Percentiles rank a stretch among this genome's conserved stretches.
Conservation (phyloP, 2,888 invertebrate genomes). For the Drosophila vallismaia region DNA sequence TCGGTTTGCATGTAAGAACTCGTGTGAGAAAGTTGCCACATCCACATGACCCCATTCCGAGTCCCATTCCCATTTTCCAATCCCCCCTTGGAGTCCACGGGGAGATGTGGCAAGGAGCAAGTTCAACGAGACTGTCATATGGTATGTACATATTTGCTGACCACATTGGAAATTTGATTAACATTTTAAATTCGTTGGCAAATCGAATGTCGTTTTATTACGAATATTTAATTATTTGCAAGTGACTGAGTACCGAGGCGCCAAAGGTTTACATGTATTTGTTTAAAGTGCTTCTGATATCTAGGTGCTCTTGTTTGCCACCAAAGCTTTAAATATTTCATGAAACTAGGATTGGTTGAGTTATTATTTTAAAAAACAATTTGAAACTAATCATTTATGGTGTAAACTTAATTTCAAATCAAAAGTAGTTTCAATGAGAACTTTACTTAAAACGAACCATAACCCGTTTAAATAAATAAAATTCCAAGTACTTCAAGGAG, state of each 20-base stretch:
- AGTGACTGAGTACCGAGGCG: background rate
- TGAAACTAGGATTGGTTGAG: background rate
- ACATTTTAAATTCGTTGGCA: slow-evolving; percentile 14
- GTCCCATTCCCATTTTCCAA: too few relatives aligned
- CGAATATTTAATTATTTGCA: slow-evolving; percentile 15
- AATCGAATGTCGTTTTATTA: slow-evolving; percentile 10
- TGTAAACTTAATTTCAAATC: background rate
- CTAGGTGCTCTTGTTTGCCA: too few relatives aligned
- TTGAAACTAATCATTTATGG: background rate
- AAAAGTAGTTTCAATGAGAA: too few relatives aligned
- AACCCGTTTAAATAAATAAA: background rate
- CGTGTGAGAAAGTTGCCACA: slow-evolving; percentile 21
- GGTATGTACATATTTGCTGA: slow-evolving; percentile 17
- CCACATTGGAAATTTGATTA: slow-evolving; percentile 28
- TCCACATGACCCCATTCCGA: background rate
- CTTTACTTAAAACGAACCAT: background rate
- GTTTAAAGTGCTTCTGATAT: background rate
- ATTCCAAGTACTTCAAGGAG: background rate
- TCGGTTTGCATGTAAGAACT: slow-evolving; percentile 54
- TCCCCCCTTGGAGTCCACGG: background rate
- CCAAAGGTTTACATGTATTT: background rate
- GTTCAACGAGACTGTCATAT: slow-evolving; percentile 20
- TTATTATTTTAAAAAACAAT: too few relatives aligned
- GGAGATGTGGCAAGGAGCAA: background rate
- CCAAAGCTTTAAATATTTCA: background rate